phyloP scores from a whole-genome alignment of 2,797 vertebrate species.

The Argya squamiceps region DNA sequence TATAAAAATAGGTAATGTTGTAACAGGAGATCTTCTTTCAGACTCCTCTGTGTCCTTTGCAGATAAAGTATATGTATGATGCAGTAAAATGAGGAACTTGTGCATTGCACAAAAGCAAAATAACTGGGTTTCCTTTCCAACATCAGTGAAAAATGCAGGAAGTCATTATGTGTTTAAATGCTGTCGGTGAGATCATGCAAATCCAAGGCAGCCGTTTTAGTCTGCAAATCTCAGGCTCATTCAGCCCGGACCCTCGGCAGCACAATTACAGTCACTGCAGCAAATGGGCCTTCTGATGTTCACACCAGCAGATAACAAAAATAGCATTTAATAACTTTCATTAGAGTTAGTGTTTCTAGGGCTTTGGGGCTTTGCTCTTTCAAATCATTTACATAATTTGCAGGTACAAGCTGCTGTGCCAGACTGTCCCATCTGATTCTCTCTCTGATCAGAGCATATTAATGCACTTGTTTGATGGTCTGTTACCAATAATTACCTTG shows the following conservation, averaged over 20 bases:
- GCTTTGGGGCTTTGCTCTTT: conserved; percentile 59
- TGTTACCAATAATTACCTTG: conserved; percentile 69
- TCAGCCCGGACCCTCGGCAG: not conserved
- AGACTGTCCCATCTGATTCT: conserved; percentile 64
- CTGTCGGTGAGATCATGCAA: not conserved
- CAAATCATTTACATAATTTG: conserved; percentile 57
- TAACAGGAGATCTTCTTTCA: not conserved
- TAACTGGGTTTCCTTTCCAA: not conserved
- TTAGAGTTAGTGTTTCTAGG: conserved; percentile 64
- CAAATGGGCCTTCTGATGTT: conserved; percentile 50
- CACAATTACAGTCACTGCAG: not conserved
- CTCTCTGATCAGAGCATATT: conserved; percentile 57
- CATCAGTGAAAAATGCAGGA: not conserved
- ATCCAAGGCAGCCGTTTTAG: not conserved
- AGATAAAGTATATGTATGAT: not conserved
- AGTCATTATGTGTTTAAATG: conserved; percentile 3
- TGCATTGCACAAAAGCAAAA: not conserved
- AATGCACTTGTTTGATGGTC: conserved; percentile 64
- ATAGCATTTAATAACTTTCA: conserved; percentile 71
- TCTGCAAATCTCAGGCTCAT: not conserved
- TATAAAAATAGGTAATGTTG: not conserved
- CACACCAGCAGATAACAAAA: conserved; percentile 48
- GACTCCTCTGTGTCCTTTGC: not conserved
- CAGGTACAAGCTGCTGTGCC: conserved; percentile 63
- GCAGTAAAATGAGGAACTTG: not conserved